Percentiles rank a stretch among this genome's conserved stretches.
phyloP scores from a whole-genome alignment of 2,113 vertebrate genomes.

The Mustelus asterias region DNA sequence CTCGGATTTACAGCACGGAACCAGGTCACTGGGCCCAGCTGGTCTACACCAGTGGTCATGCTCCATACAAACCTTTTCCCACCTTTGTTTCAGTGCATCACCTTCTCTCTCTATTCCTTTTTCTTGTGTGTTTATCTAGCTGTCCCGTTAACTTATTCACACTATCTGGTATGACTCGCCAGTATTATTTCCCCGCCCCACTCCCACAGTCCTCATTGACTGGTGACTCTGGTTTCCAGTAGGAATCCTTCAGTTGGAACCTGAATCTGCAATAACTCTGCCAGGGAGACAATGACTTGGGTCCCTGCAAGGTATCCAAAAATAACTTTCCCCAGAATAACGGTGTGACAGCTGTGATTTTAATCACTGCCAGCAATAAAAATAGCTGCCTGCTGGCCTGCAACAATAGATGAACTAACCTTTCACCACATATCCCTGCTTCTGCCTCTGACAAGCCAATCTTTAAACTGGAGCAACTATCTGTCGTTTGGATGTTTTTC shows the following conservation, averaged over 20 bases:
- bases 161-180: background rate
- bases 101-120: background rate
- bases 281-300: background rate
- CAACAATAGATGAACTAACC: conserved; percentile 60
- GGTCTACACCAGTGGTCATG: background rate
- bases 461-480: background rate
- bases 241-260: background rate
- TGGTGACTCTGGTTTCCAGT: background rate
- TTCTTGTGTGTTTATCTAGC: background rate
- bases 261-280: background rate
- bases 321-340: conserved; percentile 50
- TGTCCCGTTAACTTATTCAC: background rate
- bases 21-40: background rate
- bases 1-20: background rate
- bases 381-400: conserved; percentile 57
- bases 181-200: too few species aligned
- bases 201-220: background rate
- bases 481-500: background rate
- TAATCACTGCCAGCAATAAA: conserved; percentile 49
- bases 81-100: background rate
- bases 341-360: conserved; percentile 57
- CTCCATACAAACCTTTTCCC: background rate
- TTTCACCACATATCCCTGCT: conserved; percentile 38
- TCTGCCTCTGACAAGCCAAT: background rate
- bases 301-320: conserved; percentile 45